Percentiles rank a stretch among this genome's conserved stretches.
These are phyloP conservation scores for Deilephila elpenor DNA, from an alignment of 2,888 invertebrate species.

Conservation along the genomic window DNA sequence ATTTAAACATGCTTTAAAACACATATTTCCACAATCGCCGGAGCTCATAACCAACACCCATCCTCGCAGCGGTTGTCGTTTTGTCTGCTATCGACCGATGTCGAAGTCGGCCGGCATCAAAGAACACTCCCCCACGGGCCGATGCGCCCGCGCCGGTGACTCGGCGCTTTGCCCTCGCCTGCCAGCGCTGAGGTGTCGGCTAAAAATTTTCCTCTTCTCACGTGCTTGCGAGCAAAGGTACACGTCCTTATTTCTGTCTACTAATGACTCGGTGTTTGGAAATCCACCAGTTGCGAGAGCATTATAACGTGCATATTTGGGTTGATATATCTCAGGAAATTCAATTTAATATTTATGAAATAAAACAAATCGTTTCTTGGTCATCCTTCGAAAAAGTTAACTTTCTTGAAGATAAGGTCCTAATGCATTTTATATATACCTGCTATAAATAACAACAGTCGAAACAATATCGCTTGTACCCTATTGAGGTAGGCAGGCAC, in stretches of 20 bases:
- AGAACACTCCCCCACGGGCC: slow-evolving; percentile 64
- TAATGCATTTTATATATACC: too few relatives aligned
- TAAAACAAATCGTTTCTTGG: too few relatives aligned
- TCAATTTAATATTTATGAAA: too few relatives aligned
- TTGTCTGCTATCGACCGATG: slow-evolving; percentile 80
- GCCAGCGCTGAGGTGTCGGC: slow-evolving; percentile 53
- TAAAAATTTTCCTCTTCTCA: slow-evolving; percentile 65
- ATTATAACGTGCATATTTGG: too few relatives aligned
- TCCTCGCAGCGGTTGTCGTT: slow-evolving; percentile 66
- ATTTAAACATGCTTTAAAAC: neutral
- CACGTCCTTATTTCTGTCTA: slow-evolving; percentile 6
- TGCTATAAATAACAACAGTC: too few relatives aligned
- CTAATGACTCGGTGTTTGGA: slow-evolving; percentile 12
- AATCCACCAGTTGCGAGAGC: neutral
- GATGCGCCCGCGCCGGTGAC: slow-evolving; percentile 78
- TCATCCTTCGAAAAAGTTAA: too few relatives aligned
- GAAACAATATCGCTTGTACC: too few relatives aligned
- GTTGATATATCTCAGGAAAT: too few relatives aligned
- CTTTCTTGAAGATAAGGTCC: too few relatives aligned
- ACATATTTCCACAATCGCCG: slow-evolving; percentile 42
- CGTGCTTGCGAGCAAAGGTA: slow-evolving; percentile 12
- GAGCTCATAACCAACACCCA: slow-evolving; percentile 50
- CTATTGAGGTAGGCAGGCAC: too few relatives aligned
- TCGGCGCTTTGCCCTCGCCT: slow-evolving; percentile 67
- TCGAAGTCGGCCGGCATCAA: slow-evolving; percentile 82